Percentiles rank a stretch among this genome's conserved stretches.
Conservation (phyloP, 37 sponge, comb jelly and placozoan genomes). For the Hormiphora californensis region DNA sequence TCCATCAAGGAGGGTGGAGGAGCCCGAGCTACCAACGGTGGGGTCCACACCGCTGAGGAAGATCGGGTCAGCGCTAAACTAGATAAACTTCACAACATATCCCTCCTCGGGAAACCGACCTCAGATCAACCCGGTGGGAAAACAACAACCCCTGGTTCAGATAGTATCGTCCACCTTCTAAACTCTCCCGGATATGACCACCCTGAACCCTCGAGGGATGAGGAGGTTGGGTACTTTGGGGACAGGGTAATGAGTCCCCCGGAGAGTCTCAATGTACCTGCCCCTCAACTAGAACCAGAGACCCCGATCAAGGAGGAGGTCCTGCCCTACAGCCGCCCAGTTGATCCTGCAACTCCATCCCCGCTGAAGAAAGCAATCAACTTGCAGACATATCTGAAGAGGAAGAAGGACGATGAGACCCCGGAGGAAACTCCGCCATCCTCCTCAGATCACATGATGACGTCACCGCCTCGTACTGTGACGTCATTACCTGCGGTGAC, state of each 20-base stretch:
- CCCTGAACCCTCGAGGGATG: neutral
- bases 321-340: conserved; percentile 46
- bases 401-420: conserved; percentile 38
- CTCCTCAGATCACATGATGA: too few species aligned
- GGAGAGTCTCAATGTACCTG: neutral
- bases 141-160: conserved; percentile 11
- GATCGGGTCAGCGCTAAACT: conserved; percentile 44
- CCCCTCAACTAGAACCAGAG: neutral
- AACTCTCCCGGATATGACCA: conserved; percentile 20
- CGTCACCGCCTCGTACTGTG: too few species aligned
- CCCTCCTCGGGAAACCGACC: too few species aligned
- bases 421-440: neutral
- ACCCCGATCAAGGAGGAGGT: conserved; percentile 20
- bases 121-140: too few species aligned
- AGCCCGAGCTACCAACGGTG: neutral
- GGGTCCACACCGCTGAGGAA: neutral
- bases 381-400: conserved; percentile 47
- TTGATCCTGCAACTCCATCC: neutral
- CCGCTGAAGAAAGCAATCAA: neutral
- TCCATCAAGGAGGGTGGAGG: neutral
- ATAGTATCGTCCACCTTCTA: conserved; percentile 51
- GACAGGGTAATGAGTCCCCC: conserved; percentile 47
- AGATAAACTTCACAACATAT: conserved; percentile 32
- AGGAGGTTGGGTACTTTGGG: neutral
- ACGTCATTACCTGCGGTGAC: too few species aligned